Evolutionary conservation across 2,888 invertebrate genomes (phyloP).

Genomic region (Epinotia bilunana): DNA sequence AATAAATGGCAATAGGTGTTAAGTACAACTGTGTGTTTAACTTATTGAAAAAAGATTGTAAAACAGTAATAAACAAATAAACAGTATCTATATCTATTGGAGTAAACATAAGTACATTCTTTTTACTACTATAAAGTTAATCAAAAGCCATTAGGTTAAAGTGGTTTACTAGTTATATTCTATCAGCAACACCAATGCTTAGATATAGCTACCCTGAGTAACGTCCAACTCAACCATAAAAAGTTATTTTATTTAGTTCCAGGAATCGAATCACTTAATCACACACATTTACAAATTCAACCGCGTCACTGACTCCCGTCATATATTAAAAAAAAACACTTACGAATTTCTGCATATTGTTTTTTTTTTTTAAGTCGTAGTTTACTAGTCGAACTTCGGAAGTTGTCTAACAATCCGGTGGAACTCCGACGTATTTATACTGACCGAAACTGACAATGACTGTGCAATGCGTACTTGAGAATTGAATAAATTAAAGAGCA

Average conservation of each 20-base stretch:
- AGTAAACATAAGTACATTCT: no score
- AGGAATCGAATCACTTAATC: conserved; percentile 14
- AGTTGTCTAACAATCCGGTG: conserved; percentile 69
- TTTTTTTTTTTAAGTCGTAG: conserved; percentile 56
- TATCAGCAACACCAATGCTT: no score
- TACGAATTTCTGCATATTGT: conserved; percentile 72
- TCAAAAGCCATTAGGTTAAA: no score
- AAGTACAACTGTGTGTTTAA: no score
- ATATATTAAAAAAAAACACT: conserved; percentile 55
- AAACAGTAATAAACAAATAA: no score
- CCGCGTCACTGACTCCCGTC: conserved; percentile 1
- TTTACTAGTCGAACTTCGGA: conserved; percentile 57
- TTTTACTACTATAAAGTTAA: no score
- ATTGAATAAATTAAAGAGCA: conserved; percentile 53
- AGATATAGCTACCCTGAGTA: no score
- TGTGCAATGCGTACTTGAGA: conserved; percentile 67
- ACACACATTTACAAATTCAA: background rate
- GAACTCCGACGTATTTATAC: conserved; percentile 64
- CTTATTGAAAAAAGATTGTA: no score
- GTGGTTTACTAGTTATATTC: no score
- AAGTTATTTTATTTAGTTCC: background rate
- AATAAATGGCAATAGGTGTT: no score
- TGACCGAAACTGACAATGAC: conserved; percentile 71
- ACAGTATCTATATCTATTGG: no score
- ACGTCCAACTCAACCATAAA: no score